Percentiles rank a stretch among this genome's conserved stretches.
phyloP scores from a whole-genome alignment of 2,113 vertebrate genomes.

The Gobiocypris rarus region DNA sequence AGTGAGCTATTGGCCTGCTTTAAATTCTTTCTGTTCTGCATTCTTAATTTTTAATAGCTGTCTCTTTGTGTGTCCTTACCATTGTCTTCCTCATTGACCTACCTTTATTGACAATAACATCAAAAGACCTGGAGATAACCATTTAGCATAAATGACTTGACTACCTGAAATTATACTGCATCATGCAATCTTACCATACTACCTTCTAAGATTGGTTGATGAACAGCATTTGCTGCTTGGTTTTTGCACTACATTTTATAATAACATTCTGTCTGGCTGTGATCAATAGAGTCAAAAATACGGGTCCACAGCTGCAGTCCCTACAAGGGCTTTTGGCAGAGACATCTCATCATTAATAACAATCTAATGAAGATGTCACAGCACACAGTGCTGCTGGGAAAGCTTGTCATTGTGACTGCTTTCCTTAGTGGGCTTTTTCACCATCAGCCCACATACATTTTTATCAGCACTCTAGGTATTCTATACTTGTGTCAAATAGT shows the following conservation, averaged over 20 bases:
- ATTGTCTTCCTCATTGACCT: background rate
- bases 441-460: constrained; percentile 16
- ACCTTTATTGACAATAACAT: background rate
- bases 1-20: background rate
- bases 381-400: constrained; percentile 30
- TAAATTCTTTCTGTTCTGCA: background rate
- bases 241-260: constrained; percentile 9
- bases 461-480: constrained; percentile 2
- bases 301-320: constrained; percentile 24
- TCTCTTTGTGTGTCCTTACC: background rate
- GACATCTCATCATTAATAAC: constrained; percentile 52
- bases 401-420: constrained; percentile 45
- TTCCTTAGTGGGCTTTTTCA: constrained; percentile 9
- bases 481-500: background rate
- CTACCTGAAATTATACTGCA: too few species aligned
- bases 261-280: constrained; percentile 31
- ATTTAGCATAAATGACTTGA: too few species aligned
- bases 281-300: constrained; percentile 50
- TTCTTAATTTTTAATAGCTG: background rate
- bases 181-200: background rate
- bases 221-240: background rate
- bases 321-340: constrained; percentile 37
- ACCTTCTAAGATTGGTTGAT: background rate
- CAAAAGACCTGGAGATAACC: background rate
- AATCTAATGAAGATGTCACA: constrained; percentile 59